phyloP scores from a whole-genome alignment of 2,113 vertebrate species.

The Paradoxurus hermaphroditus region DNA sequence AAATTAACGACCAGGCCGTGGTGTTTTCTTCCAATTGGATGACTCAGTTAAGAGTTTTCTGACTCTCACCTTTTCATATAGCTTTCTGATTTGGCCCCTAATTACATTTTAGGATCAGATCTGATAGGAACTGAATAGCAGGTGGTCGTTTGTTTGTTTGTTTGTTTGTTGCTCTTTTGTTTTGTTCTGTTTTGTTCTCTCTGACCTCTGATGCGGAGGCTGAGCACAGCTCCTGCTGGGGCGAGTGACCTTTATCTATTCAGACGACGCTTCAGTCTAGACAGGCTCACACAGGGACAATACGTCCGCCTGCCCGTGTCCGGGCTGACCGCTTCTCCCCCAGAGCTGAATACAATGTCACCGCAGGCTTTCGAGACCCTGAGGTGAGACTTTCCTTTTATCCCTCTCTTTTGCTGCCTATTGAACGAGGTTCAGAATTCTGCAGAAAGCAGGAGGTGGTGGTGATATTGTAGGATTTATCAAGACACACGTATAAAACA shows the following conservation, averaged over 20 bases:
- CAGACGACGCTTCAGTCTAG: too few relatives aligned
- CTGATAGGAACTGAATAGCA: neutral
- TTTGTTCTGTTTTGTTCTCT: neutral
- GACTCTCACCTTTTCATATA: neutral
- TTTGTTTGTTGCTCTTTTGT: neutral
- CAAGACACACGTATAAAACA: neutral
- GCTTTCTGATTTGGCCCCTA: neutral
- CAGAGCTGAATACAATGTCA: accelerated
- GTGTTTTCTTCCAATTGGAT: neutral
- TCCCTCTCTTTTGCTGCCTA: accelerated
- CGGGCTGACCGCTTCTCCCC: accelerated
- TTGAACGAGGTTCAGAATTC: neutral
- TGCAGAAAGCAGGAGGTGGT: accelerated
- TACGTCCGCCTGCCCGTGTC: accelerated
- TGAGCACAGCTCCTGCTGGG: accelerated
- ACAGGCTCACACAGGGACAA: neutral
- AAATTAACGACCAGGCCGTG: too few relatives aligned
- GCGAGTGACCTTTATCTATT: neutral
- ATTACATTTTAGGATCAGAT: neutral
- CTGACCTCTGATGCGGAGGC: neutral
- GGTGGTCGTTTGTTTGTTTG: neutral
- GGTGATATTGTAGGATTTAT: accelerated
- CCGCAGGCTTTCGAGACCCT: neutral
- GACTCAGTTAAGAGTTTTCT: neutral
- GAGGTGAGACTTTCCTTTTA: accelerated